These are phyloP conservation scores for Apostichopus californicus DNA, from an alignment of 35 echinoderm and acorn worm species.

Conservation along the genomic window DNA sequence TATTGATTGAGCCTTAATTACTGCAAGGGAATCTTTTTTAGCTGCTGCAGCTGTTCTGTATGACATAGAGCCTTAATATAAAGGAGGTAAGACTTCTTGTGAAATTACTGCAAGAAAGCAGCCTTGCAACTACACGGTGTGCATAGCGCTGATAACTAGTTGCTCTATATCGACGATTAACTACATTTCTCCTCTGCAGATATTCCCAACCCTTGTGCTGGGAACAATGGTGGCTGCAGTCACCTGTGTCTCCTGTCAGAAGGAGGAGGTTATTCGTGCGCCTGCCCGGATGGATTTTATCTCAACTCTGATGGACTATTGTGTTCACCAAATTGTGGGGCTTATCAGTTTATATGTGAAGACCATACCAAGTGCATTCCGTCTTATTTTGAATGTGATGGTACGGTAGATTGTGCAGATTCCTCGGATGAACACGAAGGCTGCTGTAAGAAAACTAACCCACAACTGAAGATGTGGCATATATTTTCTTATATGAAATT, in stretches of 20 bases:
- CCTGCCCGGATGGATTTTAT: conserved; percentile 71
- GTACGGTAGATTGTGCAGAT: conserved; percentile 65
- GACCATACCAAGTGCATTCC: conserved; percentile 76
- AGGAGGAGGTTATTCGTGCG: conserved; percentile 38
- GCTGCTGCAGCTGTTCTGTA: too few relatives aligned
- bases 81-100: background rate
- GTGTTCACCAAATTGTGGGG: conserved; percentile 32
- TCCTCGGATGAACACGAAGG: conserved; percentile 69
- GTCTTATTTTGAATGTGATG: conserved; percentile 72
- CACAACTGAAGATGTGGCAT: too few relatives aligned
- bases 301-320: conserved; percentile 20
- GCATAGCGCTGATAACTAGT: background rate
- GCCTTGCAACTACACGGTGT: background rate
- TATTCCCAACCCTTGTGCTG: conserved; percentile 46
- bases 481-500: too few relatives aligned
- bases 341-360: conserved; percentile 60
- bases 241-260: conserved; percentile 49
- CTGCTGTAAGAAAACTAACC: conserved; percentile 27
- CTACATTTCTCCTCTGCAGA: background rate
- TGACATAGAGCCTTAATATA: background rate
- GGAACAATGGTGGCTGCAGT: conserved; percentile 40
- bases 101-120: background rate
- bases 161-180: background rate
- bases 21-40: too few relatives aligned
- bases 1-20: too few relatives aligned